Evolutionary conservation across 2,888 invertebrate species (phyloP), one percentile per base, ranked within the genome.

Genomic region (Seira ritae): DNA sequence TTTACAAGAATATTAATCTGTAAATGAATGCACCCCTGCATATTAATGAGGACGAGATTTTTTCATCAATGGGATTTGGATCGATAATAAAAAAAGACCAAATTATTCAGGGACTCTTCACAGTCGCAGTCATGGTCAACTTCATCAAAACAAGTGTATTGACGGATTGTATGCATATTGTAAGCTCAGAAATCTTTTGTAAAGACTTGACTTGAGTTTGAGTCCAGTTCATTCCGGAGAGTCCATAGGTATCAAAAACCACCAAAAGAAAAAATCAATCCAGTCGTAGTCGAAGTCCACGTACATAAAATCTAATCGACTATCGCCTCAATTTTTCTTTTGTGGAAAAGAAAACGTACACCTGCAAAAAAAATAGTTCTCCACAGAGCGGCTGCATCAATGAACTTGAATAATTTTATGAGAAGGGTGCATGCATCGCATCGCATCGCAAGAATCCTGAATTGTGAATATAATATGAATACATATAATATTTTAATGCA

Each of bases 1-100:
- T 8, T 50, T 50, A 50, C 50, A 50, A 50, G 50, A 50, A 12
- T 12, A 50, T 50, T 50, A 50, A 50, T 50, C 50, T 50, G 50
- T 50, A 50, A 50, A 50, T 50, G 50, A 50, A 50, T 50, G 50
- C 50, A 50, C 50, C 17, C 50, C 50, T 50, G 50, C 50, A 50
- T 50, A 50, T 8, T 50, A 50, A 50, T 50, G 50, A 50, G 15
- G 31, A 12, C 50, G 50, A 50, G 50, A 31, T 31, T 31, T 31
- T 31, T 31, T 31, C 31, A 31, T 31, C 31, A 31, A 31, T 31
- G 31, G 31, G 8, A n/a, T n/a, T 31, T 31, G 31, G 31, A 31
- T n/a, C 31, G 31, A 4, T 31, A 8, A 31, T 4, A 8, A 31
- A 31, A 4, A 8, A 4, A 4, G 31, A 31, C n/a, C n/a, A n/a